phyloP scores from a whole-genome alignment of 2,113 vertebrate genomes.

The Saccopteryx leptura region DNA sequence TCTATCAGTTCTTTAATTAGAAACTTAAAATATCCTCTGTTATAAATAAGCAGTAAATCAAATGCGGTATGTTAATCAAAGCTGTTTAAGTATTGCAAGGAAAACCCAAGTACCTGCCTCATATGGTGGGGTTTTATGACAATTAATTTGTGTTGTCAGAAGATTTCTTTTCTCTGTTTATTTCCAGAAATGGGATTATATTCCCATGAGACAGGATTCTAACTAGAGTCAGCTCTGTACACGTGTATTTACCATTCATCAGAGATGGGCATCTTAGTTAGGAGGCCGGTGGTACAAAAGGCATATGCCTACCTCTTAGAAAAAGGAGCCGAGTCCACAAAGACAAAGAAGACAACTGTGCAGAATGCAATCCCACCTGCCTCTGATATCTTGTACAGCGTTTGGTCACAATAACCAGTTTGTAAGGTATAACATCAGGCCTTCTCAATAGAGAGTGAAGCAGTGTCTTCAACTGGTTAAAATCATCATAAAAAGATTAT shows the following conservation, averaged over 20 bases:
- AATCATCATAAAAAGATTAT: neutral
- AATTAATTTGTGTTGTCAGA: conserved; percentile 47
- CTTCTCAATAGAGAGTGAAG: neutral
- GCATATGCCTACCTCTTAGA: neutral
- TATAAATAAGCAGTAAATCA: conserved; percentile 18
- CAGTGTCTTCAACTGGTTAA: neutral
- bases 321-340: neutral
- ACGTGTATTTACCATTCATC: neutral
- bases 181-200: conserved; percentile 40
- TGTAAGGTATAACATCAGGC: neutral
- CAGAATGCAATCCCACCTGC: neutral
- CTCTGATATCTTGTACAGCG: neutral
- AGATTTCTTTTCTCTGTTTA: neutral
- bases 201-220: neutral
- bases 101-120: neutral
- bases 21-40: conserved; percentile 25
- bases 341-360: neutral
- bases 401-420: neutral
- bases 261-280: neutral
- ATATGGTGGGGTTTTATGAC: neutral
- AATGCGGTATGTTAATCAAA: neutral
- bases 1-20: conserved; percentile 1
- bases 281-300: neutral
- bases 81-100: neutral
- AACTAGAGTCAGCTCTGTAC: neutral